Evolutionary conservation across 2,797 vertebrate genomes (phyloP), one percentile per base, ranked within the genome.

Genomic region (Melanotaenia maccullochi): DNA sequence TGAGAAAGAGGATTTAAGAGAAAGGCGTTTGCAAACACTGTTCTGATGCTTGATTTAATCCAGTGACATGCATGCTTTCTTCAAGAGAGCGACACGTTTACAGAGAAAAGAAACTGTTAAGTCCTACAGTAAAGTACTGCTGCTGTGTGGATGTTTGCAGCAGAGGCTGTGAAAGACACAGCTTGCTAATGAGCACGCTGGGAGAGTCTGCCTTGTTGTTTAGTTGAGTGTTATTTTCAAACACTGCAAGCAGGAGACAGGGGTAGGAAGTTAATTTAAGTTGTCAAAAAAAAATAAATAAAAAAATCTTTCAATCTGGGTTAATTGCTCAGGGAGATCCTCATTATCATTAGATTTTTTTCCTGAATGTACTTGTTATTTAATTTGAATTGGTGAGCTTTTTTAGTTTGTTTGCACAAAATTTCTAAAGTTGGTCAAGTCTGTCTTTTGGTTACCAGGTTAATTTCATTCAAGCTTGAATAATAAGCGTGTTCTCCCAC

Each of bases 301-400:
- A 40, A 86, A 67, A 74, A 68, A 84, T 81, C 79, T 78, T 85
- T 85, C 79, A 70, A 87, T 92, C 86, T 90, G 82, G 91, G 90
- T 87, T 93, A 92, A 94, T 93, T 90, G 92, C 87, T 92, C 30
- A 2, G 91, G 90, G 91, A 92, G 57, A 80, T 75, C 64, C 18
- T 73, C 74, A 80, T 90, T 70, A 86, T 80, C 72, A 88, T 89
- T 75, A 84, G 47, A 55, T 60, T 32, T 59, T 47, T 63, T 75
- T 25, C 22, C 38, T 68, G 14, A 4, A 62, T 58, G 55, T 52
- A 87, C 60, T 81, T 87, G 70, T 78, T 81, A 69, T 55, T 71
- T 83, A 9, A 70, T 47, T 40, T 60, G 60, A 74, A 67, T 40
- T 57, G 12, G 36, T 42, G 35, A 42, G 13, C 11, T 18, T 57